These are phyloP conservation scores for Drosophila stalkeri DNA, from an alignment of 2,888 invertebrate genomes.

Conservation along the genomic window DNA sequence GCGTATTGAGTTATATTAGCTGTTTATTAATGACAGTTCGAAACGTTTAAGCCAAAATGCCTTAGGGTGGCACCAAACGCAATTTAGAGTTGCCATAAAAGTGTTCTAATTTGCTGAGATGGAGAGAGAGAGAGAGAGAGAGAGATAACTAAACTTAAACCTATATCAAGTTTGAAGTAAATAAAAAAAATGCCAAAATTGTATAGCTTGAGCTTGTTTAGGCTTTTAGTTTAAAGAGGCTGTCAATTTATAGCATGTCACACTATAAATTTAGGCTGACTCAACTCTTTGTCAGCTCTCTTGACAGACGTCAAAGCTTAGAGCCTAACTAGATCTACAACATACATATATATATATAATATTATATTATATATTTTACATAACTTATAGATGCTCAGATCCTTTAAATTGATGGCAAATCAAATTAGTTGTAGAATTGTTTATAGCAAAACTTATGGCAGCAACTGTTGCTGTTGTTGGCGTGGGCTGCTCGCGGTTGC, in stretches of 20 bases:
- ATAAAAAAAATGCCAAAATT: neutral
- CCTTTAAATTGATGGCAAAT: constrained; percentile 10
- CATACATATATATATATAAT: too few species aligned
- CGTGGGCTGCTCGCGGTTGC: constrained; percentile 59
- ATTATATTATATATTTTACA: neutral
- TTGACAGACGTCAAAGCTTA: neutral
- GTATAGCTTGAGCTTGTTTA: neutral
- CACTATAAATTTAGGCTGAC: too few species aligned
- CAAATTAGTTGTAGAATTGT: constrained; percentile 26
- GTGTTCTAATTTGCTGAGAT: neutral
- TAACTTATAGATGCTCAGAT: neutral
- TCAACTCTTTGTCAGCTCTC: neutral
- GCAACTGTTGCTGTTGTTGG: constrained; percentile 52
- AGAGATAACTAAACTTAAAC: neutral
- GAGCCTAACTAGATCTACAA: neutral
- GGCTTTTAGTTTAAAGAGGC: too few species aligned
- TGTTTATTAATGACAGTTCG: constrained; percentile 60
- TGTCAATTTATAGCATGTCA: too few species aligned
- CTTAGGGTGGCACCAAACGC: neutral
- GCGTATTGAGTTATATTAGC: constrained; percentile 64
- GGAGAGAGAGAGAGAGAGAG: neutral
- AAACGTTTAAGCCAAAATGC: constrained; percentile 43
- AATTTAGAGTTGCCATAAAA: constrained; percentile 13
- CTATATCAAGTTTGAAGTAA: neutral
- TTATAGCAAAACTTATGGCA: constrained; percentile 58